phyloP scores from a whole-genome alignment of 2,888 invertebrate genomes.

The Diachrysia chrysitis region DNA sequence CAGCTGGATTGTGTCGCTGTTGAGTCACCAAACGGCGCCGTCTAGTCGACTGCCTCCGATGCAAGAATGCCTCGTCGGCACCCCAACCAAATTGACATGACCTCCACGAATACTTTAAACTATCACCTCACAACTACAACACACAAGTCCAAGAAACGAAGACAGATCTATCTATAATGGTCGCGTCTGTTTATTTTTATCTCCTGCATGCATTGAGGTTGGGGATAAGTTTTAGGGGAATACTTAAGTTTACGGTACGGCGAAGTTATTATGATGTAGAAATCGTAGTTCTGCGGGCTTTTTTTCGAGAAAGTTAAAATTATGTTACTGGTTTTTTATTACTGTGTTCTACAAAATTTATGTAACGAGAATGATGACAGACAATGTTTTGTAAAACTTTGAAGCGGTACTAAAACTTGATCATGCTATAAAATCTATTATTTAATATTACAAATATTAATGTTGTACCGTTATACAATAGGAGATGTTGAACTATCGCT shows the following conservation, averaged over 20 bases:
- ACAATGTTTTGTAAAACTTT: slow-evolving; percentile 19
- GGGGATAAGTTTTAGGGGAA: slow-evolving; percentile 60
- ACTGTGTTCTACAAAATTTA: slow-evolving; percentile 18
- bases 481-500: background rate
- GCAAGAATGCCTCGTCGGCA: slow-evolving; percentile 63
- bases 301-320: slow-evolving; percentile 29
- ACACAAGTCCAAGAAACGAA: slow-evolving; percentile 35
- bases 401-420: slow-evolving; percentile 8
- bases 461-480: background rate
- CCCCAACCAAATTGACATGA: slow-evolving; percentile 58
- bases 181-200: slow-evolving; percentile 63
- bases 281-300: slow-evolving; percentile 29
- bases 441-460: background rate
- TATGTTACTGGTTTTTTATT: slow-evolving; percentile 34
- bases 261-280: slow-evolving; percentile 53
- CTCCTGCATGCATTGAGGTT: slow-evolving; percentile 58
- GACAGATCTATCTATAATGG: slow-evolving; percentile 56
- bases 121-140: slow-evolving; percentile 27
- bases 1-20: slow-evolving; percentile 67
- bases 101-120: slow-evolving; percentile 49
- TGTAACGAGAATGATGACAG: slow-evolving; percentile 5
- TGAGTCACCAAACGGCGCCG: slow-evolving; percentile 75
- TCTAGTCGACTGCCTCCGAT: slow-evolving; percentile 69
- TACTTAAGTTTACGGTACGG: slow-evolving; percentile 46
- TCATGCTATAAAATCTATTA: slow-evolving; percentile 3